These are phyloP conservation scores for Myiopsitta monachus DNA, from an alignment of 2,113 vertebrate species.

Conservation along the genomic window DNA sequence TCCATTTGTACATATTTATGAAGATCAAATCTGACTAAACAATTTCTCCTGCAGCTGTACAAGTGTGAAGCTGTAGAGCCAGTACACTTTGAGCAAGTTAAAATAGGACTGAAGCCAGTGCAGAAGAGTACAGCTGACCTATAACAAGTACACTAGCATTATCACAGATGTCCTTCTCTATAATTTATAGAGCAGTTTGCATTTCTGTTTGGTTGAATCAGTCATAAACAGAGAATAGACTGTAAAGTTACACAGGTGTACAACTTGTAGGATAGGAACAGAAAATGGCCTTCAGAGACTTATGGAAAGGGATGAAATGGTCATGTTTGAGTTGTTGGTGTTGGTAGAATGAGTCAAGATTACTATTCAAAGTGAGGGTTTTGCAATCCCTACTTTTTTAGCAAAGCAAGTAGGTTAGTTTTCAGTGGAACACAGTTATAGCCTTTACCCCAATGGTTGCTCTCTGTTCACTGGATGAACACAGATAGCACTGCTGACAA, in stretches of 20 bases:
- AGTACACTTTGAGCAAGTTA: background rate
- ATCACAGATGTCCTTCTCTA: background rate
- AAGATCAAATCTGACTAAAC: background rate
- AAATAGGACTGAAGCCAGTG: background rate
- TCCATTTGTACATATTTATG: background rate
- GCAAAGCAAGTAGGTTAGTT: background rate
- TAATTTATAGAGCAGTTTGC: constrained; percentile 29
- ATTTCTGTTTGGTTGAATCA: constrained; percentile 7
- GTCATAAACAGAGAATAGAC: background rate
- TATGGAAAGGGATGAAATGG: background rate
- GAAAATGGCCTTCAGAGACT: background rate
- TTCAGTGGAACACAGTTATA: background rate
- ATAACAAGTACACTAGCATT: background rate
- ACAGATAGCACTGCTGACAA: background rate
- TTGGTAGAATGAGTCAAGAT: background rate
- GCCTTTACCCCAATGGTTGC: background rate
- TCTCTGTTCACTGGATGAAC: background rate
- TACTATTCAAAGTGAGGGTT: background rate
- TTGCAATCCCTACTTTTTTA: background rate
- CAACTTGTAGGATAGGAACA: background rate
- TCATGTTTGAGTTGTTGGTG: background rate
- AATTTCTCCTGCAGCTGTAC: background rate
- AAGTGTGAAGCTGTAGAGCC: background rate
- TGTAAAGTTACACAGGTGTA: background rate
- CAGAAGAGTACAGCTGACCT: background rate